Percentiles rank a stretch among this genome's conserved stretches.
Conservation (phyloP, 1,140 invertebrate species). For the Apis laboriosa region DNA sequence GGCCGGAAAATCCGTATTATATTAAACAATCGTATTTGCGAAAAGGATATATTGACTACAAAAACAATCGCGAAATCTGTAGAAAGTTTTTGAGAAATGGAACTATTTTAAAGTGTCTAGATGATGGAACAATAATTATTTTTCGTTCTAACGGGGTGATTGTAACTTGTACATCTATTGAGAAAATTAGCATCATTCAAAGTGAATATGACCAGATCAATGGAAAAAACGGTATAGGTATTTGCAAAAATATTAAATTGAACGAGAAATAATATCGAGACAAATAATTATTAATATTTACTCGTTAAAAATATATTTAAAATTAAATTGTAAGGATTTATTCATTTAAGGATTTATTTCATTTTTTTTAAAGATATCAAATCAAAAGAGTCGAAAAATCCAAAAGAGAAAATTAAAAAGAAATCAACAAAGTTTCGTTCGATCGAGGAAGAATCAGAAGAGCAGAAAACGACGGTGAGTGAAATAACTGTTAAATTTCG, state of each 20-base stretch:
- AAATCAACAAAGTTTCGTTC: conserved; percentile 8
- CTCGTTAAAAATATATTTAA: no score
- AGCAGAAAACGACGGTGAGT: background rate
- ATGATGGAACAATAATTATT: conserved; percentile 62
- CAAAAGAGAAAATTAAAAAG: background rate
- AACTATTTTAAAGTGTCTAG: conserved; percentile 68
- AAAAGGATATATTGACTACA: conserved; percentile 25
- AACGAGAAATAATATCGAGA: no score
- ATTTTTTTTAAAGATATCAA: no score
- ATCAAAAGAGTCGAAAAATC: background rate
- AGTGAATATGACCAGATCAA: background rate
- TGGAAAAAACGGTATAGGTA: background rate
- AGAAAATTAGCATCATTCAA: conserved; percentile 20
- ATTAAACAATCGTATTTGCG: conserved; percentile 78
- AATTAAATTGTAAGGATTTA: no score
- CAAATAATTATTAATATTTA: background rate
- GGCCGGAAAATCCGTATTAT: conserved; percentile 76
- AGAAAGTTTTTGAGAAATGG: conserved; percentile 74
- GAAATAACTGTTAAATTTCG: conserved; percentile 53
- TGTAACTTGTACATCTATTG: conserved; percentile 54
- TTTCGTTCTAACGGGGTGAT: conserved; percentile 71
- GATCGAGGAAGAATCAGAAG: background rate
- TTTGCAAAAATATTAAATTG: background rate
- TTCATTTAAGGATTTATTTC: no score
- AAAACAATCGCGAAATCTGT: conserved; percentile 46